Evolutionary conservation across 2,888 invertebrate genomes (phyloP), one percentile per base, ranked within the genome.

Genomic region (Panzeria rudis): DNA sequence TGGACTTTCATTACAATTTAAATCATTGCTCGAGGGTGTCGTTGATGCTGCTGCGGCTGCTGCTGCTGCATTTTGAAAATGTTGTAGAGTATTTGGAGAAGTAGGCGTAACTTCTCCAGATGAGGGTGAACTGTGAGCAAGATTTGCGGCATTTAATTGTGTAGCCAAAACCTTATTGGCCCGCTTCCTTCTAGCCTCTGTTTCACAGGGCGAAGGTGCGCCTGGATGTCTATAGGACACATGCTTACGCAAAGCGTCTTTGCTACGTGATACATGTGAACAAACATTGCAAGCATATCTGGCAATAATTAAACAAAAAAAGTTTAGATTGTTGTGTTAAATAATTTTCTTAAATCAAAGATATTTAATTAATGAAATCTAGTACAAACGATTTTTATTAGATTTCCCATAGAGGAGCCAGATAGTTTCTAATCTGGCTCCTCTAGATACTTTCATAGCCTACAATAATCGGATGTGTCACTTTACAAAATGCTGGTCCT

Each of bases 231-330:
- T 93, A 89, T 97, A 97, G 0, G 97, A 97, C 52, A 97, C 97
- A 91, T 97, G 97, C 91, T 97, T 97, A 86, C 97, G 93, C 72
- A 97, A 93, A 35, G 97, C 97, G 91, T 97, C 97, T 83, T 97
- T 94, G 73, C 97, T 97, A 85, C 97, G 94, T 52, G 97, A 97
- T 50, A 97, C 97, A 91, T 97, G 97, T 0, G 95, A 95, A 93
- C 97, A 97, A 0, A 97, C 96, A 86, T 95, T 95, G 90, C 97
- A 97, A 41, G 97, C 97, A 92, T 97, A 97, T 38, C 97, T 93
- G 2, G 15, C 66, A 82, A 32, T 23, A 25, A 69, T 15, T 41
- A 41, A 9, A 41, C 8, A 35, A 29, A 47, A 29, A 32, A 66
- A 71, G 13, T 6, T 23, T 17, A n/a, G 23, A 17, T 15, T 1